Evolutionary conservation across 1,140 invertebrate genomes (phyloP), one percentile per base, ranked within the genome.

Genomic region (Lasioglossum albipes): DNA sequence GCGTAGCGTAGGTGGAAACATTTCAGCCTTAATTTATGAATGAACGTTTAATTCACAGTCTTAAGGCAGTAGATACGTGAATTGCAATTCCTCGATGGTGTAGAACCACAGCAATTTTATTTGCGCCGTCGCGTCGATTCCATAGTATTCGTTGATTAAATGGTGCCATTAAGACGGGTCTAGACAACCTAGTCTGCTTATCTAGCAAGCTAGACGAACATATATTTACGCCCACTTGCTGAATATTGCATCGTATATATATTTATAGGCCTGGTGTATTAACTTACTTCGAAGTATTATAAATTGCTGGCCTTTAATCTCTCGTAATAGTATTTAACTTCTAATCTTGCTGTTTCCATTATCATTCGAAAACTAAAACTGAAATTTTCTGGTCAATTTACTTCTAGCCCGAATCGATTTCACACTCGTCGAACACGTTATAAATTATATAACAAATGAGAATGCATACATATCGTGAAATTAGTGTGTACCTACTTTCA

Each of bases 181-280:
- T 41, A 41, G 31, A 7, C 18, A 13, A 5, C 16, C 0, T 1
- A 13, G 2, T 16, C 10, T 5, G 62, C 22, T 49, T 62, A 70
- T 61, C 75, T 62, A 42, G 22, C n/a, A 42, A 52, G 57, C 31
- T 62, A 71, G 67, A 31, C 41, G 54, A 22, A 52, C 42, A 52
- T 62, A 42, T 78, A 78, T 12, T 42, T 72, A 54, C 78, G 78
- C 36, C 62, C 68, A 70, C 68, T 12, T 54, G 45, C 13, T 67
- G 41, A 59, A 59, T 36, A 73, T 79, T 20, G 2, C 41, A 22
- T 54, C 65, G 45, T 27, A n/a, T 45, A 61, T 20, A 52, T 61
- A 75, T 65, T 49, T 67, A 75, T 67, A n/a, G 64, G 41, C 22
- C 71, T 36, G 78, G 49, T 36, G 16, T 65, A 42, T 36, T 57